phyloP scores from a whole-genome alignment of 2,113 vertebrate species.

The Pterocles gutturalis region DNA sequence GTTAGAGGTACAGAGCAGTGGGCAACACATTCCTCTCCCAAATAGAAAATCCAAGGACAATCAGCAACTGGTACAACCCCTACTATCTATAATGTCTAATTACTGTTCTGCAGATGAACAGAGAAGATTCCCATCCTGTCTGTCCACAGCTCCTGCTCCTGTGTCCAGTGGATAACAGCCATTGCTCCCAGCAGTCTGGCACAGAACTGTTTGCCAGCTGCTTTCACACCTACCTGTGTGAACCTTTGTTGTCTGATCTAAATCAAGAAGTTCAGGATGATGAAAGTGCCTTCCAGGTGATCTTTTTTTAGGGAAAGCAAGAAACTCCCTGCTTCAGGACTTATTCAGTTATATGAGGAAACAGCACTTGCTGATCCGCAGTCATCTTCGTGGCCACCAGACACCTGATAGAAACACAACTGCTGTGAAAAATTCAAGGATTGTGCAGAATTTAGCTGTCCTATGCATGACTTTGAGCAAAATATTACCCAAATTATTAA shows the following conservation, averaged over 20 bases:
- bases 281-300: not conserved
- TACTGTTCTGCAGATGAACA: not conserved
- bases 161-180: not conserved
- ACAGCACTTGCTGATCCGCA: rapidly evolving
- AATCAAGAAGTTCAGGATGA: not conserved
- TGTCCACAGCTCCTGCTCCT: not conserved
- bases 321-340: not conserved
- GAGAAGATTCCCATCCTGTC: not conserved
- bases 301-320: not conserved
- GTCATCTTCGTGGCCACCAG: rapidly evolving
- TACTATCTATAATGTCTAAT: not conserved
- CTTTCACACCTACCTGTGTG: not conserved
- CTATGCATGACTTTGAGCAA: not conserved
- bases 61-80: not conserved
- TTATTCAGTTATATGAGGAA: not conserved
- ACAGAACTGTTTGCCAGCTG: not conserved
- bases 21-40: not conserved
- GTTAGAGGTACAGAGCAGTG: rapidly evolving
- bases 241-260: not conserved
- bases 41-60: not conserved
- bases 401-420: not conserved
- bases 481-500: not conserved
- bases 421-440: not conserved
- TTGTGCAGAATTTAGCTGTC: not conserved
- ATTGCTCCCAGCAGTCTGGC: not conserved